phyloP scores from a whole-genome alignment of 1,140 invertebrate species.

The Pseudomyrmex dendroicus region DNA sequence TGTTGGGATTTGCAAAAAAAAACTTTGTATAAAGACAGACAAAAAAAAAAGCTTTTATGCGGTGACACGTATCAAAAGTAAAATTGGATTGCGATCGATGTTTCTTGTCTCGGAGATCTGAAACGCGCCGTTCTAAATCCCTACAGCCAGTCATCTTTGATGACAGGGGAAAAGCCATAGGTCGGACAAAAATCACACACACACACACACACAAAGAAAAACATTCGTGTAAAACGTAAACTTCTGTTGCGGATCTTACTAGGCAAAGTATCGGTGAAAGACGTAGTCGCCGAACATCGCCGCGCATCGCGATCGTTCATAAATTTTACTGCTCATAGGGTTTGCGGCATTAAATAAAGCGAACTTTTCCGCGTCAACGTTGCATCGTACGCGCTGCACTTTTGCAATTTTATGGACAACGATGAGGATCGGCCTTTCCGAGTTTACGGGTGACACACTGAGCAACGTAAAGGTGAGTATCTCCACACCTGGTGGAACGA shows the following conservation, averaged over 20 bases:
- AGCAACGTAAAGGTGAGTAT: slow-evolving; percentile 35
- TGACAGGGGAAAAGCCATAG: neutral
- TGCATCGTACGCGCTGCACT: slow-evolving; percentile 25
- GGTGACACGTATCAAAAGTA: neutral
- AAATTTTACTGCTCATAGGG: slow-evolving; percentile 61
- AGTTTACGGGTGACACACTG: slow-evolving; percentile 42
- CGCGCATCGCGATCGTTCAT: slow-evolving; percentile 60
- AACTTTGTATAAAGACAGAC: slow-evolving; percentile 2
- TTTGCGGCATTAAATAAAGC: slow-evolving; percentile 62
- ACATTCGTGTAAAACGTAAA: slow-evolving; percentile 1
- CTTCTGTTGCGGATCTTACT: slow-evolving; percentile 19
- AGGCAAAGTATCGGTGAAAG: slow-evolving; percentile 10
- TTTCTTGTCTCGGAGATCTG: neutral
- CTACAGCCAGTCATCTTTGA: neutral
- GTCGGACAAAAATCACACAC: neutral
- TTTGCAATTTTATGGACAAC: slow-evolving; percentile 67
- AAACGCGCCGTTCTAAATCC: slow-evolving; percentile 26
- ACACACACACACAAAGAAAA: neutral
- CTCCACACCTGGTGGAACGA: slow-evolving; percentile 43
- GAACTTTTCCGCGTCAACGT: slow-evolving; percentile 37
- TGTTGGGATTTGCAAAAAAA: neutral
- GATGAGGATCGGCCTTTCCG: slow-evolving; percentile 33
- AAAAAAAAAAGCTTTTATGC: neutral
- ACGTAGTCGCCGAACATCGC: neutral
- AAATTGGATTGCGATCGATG: slow-evolving; percentile 18